Conservation (phyloP, 2,113 vertebrate species). For the Oreochromis spilurus region DNA sequence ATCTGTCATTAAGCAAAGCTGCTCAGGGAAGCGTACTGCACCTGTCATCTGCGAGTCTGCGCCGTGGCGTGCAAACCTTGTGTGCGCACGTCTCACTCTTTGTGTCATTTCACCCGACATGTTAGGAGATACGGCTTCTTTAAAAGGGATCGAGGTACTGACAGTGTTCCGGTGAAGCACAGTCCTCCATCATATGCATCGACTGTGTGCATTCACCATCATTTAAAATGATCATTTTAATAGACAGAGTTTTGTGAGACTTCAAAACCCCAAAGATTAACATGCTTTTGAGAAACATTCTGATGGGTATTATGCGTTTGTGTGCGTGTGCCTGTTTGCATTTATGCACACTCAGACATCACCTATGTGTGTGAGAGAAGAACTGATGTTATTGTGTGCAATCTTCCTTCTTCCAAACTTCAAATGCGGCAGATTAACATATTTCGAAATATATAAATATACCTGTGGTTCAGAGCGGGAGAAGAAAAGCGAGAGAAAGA, state of each 20-base stretch:
- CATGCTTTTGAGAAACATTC: constrained; percentile 22
- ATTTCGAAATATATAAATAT: constrained; percentile 18
- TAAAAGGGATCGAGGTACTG: not conserved
- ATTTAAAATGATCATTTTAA: not conserved
- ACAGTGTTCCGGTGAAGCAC: not conserved
- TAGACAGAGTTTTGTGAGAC: not conserved
- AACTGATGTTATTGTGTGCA: constrained; percentile 9
- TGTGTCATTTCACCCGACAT: constrained; percentile 6
- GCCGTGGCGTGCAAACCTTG: not conserved
- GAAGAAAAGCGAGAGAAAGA: not conserved
- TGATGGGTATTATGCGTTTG: not conserved
- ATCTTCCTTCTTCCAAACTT: constrained; percentile 15
- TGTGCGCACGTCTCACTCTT: not conserved
- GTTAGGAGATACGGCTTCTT: not conserved
- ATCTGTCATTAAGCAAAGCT: constrained; percentile 63
- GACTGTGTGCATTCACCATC: not conserved
- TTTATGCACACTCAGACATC: not conserved
- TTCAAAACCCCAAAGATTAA: constrained; percentile 22
- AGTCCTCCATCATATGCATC: not conserved
- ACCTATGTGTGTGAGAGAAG: not conserved
- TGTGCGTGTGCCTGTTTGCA: not conserved
- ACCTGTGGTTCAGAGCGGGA: not conserved
- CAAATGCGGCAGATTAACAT: constrained; percentile 27
- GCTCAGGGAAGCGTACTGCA: constrained; percentile 51
- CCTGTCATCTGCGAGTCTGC: constrained; percentile 51